A percentile compares a stretch with the other conserved stretches of the same genome.
These are phyloP conservation scores for Drosophila kohkoa DNA, from an alignment of 1,140 invertebrate genomes.

Conservation along the genomic window DNA sequence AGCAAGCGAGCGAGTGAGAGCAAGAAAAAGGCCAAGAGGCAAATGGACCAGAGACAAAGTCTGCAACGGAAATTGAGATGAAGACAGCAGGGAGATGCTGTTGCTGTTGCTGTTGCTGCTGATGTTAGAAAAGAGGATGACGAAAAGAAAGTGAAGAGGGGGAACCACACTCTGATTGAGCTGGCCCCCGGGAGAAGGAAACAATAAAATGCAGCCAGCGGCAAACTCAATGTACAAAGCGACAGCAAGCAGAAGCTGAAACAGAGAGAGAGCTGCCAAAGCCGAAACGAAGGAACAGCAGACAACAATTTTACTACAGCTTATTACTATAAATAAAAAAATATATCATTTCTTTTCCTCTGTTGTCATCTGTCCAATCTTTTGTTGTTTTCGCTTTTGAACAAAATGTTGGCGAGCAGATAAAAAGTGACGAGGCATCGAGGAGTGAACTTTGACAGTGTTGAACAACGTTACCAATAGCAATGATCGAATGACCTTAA, in stretches of 20 bases:
- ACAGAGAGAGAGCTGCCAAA: slow-evolving; percentile 45
- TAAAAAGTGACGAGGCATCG: too few relatives aligned
- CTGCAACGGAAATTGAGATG: slow-evolving; percentile 38
- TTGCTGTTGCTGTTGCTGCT: background rate
- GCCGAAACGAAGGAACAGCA: slow-evolving; percentile 37
- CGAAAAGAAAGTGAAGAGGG: background rate
- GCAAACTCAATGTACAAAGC: slow-evolving; percentile 24
- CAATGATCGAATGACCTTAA: too few relatives aligned
- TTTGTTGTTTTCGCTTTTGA: background rate
- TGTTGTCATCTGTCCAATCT: background rate
- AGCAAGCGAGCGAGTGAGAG: background rate
- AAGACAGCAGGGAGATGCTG: background rate
- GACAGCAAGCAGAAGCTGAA: slow-evolving; percentile 8
- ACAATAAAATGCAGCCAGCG: slow-evolving; percentile 75
- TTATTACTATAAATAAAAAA: slow-evolving; percentile 11
- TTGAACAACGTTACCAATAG: too few relatives aligned
- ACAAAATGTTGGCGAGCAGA: background rate
- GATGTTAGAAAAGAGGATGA: background rate
- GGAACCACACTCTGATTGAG: slow-evolving; percentile 55
- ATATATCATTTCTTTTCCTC: slow-evolving; percentile 34
- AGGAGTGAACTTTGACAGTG: too few relatives aligned
- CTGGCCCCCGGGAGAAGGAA: slow-evolving; percentile 36
- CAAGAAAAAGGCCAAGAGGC: background rate
- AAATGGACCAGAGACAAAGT: slow-evolving; percentile 28
- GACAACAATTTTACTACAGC: slow-evolving; percentile 42